Evolutionary conservation across 35 echinoderm and acorn worm genomes (phyloP), one percentile per base, ranked within the genome.

Genomic region (Holothuria glaberrima): DNA sequence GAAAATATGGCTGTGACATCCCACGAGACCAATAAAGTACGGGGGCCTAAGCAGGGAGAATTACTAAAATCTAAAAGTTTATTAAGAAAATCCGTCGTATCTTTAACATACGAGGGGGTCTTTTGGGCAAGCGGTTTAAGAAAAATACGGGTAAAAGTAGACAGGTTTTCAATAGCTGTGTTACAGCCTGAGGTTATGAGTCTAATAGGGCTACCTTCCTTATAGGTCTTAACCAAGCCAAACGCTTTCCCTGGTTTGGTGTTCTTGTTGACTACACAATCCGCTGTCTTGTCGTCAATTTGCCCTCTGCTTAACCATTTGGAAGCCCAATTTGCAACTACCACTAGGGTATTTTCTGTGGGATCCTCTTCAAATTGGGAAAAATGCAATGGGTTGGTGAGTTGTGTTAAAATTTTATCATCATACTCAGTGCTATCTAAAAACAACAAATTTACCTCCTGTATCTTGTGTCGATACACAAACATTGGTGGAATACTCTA

Each of bases 121-220:
- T n/a, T n/a, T n/a, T n/a, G n/a, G n/a, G n/a, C n/a, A n/a, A 34
- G 44, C 4, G 78, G 78, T 31, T 58, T 82, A 25, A 82, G 41
- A 59, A 56, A 82, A 27, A 56, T 9, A 48, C 54, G 38, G 31
- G 6, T 50, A 82, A 82, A 82, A 9, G 78, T 25, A 6, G 78
- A 82, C 18, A 82, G 78, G 41, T 59, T 50, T 32, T 82, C 78
- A 21, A 82, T 75, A 9, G 36, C 71, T 45, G n/a, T n/a, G n/a
- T n/a, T n/a, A n/a, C n/a, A n/a, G n/a, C n/a, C n/a, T n/a, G n/a
- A n/a, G n/a, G n/a, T n/a, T n/a, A n/a, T n/a, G n/a, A n/a, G n/a
- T n/a, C n/a, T n/a, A n/a, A n/a, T n/a, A n/a, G n/a, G n/a, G n/a
- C n/a, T n/a, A n/a, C n/a, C n/a, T n/a, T n/a, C n/a, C n/a, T n/a